A percentile compares a stretch with the other conserved stretches of the same genome.
phyloP scores from a whole-genome alignment of 2,797 vertebrate species.

The Acanthurus tractus region DNA sequence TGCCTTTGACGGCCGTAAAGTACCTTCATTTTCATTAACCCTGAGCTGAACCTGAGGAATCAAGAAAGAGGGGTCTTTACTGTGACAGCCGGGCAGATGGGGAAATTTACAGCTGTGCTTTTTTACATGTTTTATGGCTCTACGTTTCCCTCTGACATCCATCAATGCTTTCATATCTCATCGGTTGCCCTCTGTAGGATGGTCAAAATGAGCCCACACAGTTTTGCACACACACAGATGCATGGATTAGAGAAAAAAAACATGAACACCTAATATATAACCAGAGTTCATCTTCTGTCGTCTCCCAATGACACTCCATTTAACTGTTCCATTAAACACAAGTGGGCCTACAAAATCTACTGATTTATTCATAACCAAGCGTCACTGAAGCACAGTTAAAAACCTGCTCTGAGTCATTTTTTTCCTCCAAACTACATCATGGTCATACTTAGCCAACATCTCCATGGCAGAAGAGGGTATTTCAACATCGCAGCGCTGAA shows the following conservation, averaged over 20 bases:
- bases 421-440: slow-evolving; percentile 33
- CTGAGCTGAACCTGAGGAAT: slow-evolving; percentile 68
- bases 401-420: slow-evolving; percentile 27
- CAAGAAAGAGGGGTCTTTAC: slow-evolving; percentile 49
- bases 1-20: slow-evolving; percentile 62
- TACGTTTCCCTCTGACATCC: slow-evolving; percentile 28
- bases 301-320: slow-evolving; percentile 50
- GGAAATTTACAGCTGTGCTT: slow-evolving; percentile 50
- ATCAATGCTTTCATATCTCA: slow-evolving; percentile 43
- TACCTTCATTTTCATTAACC: slow-evolving; percentile 73
- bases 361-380: slow-evolving; percentile 66
- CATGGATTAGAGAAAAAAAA: slow-evolving; percentile 34
- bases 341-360: slow-evolving; percentile 39
- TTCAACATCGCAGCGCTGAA: slow-evolving; percentile 36
- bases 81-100: slow-evolving; percentile 49
- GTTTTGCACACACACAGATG: slow-evolving; percentile 24
- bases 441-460: slow-evolving; percentile 46
- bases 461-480: slow-evolving; percentile 23
- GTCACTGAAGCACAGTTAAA: slow-evolving; percentile 47
- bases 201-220: slow-evolving; percentile 26
- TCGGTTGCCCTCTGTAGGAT: slow-evolving; percentile 30
- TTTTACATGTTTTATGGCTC: slow-evolving; percentile 53
- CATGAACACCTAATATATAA: slow-evolving; percentile 42
- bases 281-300: slow-evolving; percentile 48
- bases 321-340: slow-evolving; percentile 67